Evolutionary conservation across 2,113 vertebrate species (phyloP), one percentile per base, ranked within the genome.

Genomic region (Colossoma macropomum): DNA sequence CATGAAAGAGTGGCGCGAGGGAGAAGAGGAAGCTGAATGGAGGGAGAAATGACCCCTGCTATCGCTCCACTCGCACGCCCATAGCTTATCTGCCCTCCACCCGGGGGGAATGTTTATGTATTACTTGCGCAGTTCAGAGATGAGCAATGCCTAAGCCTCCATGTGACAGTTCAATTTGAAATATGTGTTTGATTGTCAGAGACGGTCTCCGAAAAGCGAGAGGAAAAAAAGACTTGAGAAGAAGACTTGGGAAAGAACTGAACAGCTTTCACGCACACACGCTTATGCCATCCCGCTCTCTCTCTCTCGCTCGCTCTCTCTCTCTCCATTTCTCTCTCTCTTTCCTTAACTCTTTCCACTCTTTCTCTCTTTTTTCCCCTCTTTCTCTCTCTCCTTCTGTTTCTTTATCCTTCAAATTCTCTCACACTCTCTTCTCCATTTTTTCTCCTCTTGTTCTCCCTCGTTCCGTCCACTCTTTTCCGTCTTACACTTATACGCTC

Each of bases 31-130:
- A 86, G 90, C 76, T 88, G 87, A 92, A 90, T 86, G 90, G 88
- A 89, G 85, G 78, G 85, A 85, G 88, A 86, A 88, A 87, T 92
- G 93, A 93, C 93, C 90, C 88, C 86, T 17, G 17, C 85, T 90
- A 86, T 92, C 89, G 82, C 86, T 87, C 85, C 65, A 45, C 45
- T 84, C 86, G 84, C 88, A 89, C 75, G 87, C 86, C 86, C 78
- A 74, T 86, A 86, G 85, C 91, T 94, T 90, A 92, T 92, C 91
- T 86, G 82, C 65, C 62, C 70, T 90, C 79, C 70, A 77, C 82
- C 81, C 75, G 4, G 86, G 75, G 62, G 86, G 85, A 79, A 90
- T 92, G 89, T 93, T 92, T 92, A 91, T 93, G 91, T 92, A 89
- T 89, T 89, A 90, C 88, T 87, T 86, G 81, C 89, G 84, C 80